Evolutionary conservation across 2,797 vertebrate species (phyloP).

Genomic region (Spinibarbus caldwelli): DNA sequence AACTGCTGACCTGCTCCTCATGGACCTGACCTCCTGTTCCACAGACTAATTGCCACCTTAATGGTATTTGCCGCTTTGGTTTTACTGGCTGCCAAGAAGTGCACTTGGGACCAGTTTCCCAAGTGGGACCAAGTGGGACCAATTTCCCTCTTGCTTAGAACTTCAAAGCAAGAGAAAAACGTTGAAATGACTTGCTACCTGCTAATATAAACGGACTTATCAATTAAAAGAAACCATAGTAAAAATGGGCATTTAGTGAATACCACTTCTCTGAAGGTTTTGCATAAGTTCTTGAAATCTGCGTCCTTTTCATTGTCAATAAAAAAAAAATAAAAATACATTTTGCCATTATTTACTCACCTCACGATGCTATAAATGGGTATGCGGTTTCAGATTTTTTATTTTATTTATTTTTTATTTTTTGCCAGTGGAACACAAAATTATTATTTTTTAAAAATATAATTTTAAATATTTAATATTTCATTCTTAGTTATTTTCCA

Average conservation of each 20-base stretch:
- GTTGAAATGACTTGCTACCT: neutral
- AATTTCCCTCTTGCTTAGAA: no score
- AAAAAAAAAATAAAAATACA: no score
- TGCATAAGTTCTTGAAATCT: neutral
- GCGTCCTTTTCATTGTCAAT: neutral
- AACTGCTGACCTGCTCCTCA: constrained; percentile 40
- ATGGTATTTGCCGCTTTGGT: constrained; percentile 5
- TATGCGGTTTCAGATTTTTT: no score
- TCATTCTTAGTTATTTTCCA: neutral
- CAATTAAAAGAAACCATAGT: neutral
- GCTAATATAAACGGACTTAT: neutral
- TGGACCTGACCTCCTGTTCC: constrained; percentile 24
- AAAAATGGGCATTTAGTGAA: neutral
- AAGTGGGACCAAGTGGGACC: no score
- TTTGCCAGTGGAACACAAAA: no score
- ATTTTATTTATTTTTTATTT: no score
- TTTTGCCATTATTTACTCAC: no score
- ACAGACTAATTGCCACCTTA: constrained; percentile 39
- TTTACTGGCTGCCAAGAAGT: constrained; percentile 23
- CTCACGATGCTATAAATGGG: no score
- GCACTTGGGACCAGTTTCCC: neutral
- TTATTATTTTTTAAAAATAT: neutral
- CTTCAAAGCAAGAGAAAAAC: neutral
- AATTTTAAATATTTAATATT: neutral
- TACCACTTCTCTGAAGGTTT: neutral